These are phyloP conservation scores for Chlorops oryzae DNA, from an alignment of 1,140 invertebrate genomes.

Conservation along the genomic window DNA sequence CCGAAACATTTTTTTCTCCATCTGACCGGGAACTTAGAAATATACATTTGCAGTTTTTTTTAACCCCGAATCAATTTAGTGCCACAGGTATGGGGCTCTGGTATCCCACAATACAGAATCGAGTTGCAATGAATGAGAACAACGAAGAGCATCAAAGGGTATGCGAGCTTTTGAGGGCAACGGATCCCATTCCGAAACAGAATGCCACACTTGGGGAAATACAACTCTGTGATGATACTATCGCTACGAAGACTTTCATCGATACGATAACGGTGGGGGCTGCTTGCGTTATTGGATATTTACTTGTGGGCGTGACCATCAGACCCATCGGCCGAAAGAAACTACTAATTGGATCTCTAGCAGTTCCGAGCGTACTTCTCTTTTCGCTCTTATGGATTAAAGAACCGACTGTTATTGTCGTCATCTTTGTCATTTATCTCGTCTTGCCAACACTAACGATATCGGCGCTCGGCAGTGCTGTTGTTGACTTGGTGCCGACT, in stretches of 20 bases:
- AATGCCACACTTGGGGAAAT: background rate
- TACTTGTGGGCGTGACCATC: constrained; percentile 37
- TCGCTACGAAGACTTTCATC: constrained; percentile 41
- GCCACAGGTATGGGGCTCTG: constrained; percentile 33
- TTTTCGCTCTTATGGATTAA: constrained; percentile 35
- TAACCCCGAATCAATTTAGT: too few species aligned
- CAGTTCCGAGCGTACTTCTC: constrained; percentile 25
- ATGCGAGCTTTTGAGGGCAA: background rate
- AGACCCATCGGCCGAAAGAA: constrained; percentile 41
- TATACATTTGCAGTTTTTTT: too few species aligned
- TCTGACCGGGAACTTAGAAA: constrained; percentile 15
- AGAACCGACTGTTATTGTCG: constrained; percentile 35
- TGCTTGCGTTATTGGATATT: constrained; percentile 31
- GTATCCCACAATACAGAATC: constrained; percentile 11
- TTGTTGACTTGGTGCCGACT: background rate
- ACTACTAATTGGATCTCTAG: constrained; percentile 22
- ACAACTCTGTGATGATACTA: constrained; percentile 37
- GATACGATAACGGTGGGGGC: constrained; percentile 44
- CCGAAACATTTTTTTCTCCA: constrained; percentile 44
- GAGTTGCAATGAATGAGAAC: constrained; percentile 9
- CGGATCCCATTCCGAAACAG: background rate
- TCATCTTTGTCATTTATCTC: constrained; percentile 41
- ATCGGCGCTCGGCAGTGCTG: constrained; percentile 42
- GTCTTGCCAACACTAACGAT: constrained; percentile 46
- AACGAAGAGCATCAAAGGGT: background rate